Base-by-base conservation (phyloP, 1,140 invertebrate species). In the Augochlora pura region DNA sequence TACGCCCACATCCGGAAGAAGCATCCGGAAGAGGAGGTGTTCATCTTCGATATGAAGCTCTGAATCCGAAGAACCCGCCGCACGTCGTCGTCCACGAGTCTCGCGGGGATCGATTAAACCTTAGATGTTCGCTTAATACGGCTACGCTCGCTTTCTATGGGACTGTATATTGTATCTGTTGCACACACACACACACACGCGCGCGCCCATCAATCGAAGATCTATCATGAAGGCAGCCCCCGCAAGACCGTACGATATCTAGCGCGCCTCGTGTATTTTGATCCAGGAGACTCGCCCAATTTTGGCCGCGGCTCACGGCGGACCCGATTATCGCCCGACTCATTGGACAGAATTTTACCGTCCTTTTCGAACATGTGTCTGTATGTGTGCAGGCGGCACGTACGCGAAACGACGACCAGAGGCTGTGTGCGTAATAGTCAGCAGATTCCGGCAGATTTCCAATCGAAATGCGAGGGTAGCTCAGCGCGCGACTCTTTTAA, bases 1-100 rank as follows among this genome's bases (percentile, higher is more conserved):
- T 96, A 96, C 69, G 94, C 96, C 63, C 96, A 97, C 91, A 96
- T 92, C 62, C 88, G 91, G 38, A 91, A 89, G 74, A 92, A 91
- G 65, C 91, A 92, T 75, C 88, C 89, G 0, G 88, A 87, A 73
- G 85, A 87, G 64, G 86, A 87, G 16, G 86, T 87, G 4, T 87
- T 87, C 32, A 87, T 87, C 69, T 87, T 87, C 75, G 86, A 87
- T 57, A 85, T 87, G 86, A 87, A 87, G 85, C 77, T 87, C 14
- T 87, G 77, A 87, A 73, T 18, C 65, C 32, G 49, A 69, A 59
- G 25, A 3, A 0, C 1, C 10, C 38, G 9, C 0, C 8, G 4
- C 38, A 14, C 38, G 9, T 23, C 1, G 23, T n/a, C n/a, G n/a
- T n/a, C n/a, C 21, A n/a, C 14, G 9, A 21, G 25, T 49, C 16